phyloP scores from a whole-genome alignment of 2,888 invertebrate genomes.

The Drosophila pseudotalamancana region DNA sequence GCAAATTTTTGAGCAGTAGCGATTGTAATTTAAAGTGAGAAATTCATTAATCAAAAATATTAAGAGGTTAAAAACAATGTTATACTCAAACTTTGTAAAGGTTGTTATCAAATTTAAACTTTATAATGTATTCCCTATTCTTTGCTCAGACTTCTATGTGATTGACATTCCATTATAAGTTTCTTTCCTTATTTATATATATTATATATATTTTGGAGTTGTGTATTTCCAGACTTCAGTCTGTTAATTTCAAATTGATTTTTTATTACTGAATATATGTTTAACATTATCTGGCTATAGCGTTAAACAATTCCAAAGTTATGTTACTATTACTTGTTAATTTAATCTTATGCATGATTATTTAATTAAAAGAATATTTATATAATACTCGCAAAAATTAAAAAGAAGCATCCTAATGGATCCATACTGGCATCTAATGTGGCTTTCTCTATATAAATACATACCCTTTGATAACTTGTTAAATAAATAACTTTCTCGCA shows the following conservation, averaged over 20 bases:
- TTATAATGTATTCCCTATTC: background rate
- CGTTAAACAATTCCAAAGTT: background rate
- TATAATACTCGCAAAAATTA: conserved; percentile 37
- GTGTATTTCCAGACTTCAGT: background rate
- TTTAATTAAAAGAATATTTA: conserved; percentile 2
- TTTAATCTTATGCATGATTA: background rate
- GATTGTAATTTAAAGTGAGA: conserved; percentile 10
- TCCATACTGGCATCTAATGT: conserved; percentile 58
- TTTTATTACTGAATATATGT: background rate
- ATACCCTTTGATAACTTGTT: conserved; percentile 25
- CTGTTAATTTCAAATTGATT: background rate
- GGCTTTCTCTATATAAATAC: conserved; percentile 23
- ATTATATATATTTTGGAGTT: background rate
- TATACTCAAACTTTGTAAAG: background rate
- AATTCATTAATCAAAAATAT: background rate
- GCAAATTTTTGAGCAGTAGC: too few relatives aligned
- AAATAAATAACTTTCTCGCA: conserved; percentile 13
- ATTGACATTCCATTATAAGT: background rate
- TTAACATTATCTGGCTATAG: background rate
- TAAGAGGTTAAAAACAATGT: background rate
- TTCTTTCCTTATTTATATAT: background rate
- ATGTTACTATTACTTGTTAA: background rate
- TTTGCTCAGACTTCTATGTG: background rate
- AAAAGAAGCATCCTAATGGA: conserved; percentile 23
- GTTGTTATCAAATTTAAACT: background rate